Evolutionary conservation across 2,113 vertebrate genomes (phyloP), one percentile per base, ranked within the genome.

Genomic region (Perca flavescens): DNA sequence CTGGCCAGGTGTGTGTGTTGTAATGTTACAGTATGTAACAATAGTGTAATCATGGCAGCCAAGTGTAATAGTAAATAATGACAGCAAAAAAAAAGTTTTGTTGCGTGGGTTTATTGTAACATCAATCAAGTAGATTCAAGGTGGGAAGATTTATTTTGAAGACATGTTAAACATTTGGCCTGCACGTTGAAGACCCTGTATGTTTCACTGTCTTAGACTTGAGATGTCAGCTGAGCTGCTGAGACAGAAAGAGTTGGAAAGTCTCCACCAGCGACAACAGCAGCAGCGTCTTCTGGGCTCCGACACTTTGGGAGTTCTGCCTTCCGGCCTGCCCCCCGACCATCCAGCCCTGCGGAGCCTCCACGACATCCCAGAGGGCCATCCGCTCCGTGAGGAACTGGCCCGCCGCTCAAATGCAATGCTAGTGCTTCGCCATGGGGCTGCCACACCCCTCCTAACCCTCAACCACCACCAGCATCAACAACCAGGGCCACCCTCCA

Each of bases 221-320:
- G 98, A 99, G 95, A 97, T 98, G 96, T 98, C 98, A 0, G 97
- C 98, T 0, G 98, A 99, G 90, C 94, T 99, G 34, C 95, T 99
- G 69, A 96, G 98, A 21, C 98, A 98, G 85, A 99, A 98, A 79
- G 98, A 99, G 90, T 92, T 98, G 90, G 97, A 99, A 88, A 96
- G 82, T 28, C 94, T 96, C 22, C 97, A 96, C 84, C 94, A 96
- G 77, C 94, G 96, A 36, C 92, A 93, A 47, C 97, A 98, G 17
- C 96, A 97, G 50, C 95, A 98, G 11, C 89, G 96, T 70, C 96
- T 97, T 5, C 91, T 97, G 90, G 95, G 86, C 63, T 86, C 94
- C 0, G 97, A 99, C 77, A 93, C 93, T 0, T 91, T 98, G 75
- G 95, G 76, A n/a, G 88, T 85, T 64, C 95, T 97, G 13, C 96